Base-by-base conservation (phyloP, 2,113 vertebrate species). In the Colinus virginianus region DNA sequence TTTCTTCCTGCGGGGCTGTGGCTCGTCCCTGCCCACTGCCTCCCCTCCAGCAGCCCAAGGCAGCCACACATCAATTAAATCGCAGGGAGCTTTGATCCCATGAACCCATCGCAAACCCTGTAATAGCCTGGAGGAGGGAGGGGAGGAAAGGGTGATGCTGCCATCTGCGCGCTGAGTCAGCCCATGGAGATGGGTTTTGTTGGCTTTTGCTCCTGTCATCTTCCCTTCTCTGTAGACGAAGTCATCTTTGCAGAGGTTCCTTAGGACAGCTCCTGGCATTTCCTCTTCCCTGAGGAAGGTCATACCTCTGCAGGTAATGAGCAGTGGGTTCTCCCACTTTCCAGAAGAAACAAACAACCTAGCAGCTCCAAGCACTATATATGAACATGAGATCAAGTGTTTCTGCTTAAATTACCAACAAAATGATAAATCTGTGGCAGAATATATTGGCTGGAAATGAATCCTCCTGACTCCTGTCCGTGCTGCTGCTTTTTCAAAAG, bases 391-490 rank as follows among this genome's bases (percentile, higher is more conserved):
- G 0, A 91, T 43, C 78, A 85, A 93, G 59, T 68, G 89, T 43
- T 82, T 77, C 87, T 83, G 71, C 84, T 80, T 89, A 95, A 95
- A 96, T 94, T 94, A 90, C 96, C 67, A 76, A 91, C 68, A 82
- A 92, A 90, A 94, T 92, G 89, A 94, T 75, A 83, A 94, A 95
- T 94, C 84, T 83, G 46, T 66, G 70, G 76, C 71, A 91, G 78
- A 85, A 64, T 83, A 94, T 94, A 96, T 87, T 94, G 87, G 82
- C 82, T 92, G 84, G 90, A 96, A 71, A 92, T 0, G 0, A 87
- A 94, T 94, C 61, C 91, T 85, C 70, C 87, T 4, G 4, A 91
- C 64, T 12, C 64, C 43, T 91, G 76, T 34, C 2, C 1, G 48
- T 74, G 72, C 76, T 93, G 76, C 46, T n/a, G 64, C 87, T 90